Conservation (phyloP, 2,888 invertebrate species). For the Oligia latruncula region DNA sequence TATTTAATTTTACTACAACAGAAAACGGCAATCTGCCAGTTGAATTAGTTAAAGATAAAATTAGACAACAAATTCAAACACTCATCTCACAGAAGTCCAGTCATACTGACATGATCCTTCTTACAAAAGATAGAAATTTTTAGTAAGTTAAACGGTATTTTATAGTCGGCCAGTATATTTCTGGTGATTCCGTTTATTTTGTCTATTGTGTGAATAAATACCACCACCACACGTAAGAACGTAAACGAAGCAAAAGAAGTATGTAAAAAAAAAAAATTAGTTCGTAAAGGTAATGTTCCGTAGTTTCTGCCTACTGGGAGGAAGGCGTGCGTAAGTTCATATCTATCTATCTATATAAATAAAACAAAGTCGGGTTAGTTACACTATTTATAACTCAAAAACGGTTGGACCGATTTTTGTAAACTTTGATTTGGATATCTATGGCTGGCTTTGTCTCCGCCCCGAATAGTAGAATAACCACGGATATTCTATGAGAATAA, state of each 20-base stretch:
- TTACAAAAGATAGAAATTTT: too few species aligned
- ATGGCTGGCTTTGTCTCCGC: too few species aligned
- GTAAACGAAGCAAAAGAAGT: background rate
- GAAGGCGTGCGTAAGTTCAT: background rate
- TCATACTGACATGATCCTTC: background rate
- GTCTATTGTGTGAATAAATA: background rate
- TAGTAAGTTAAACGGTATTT: background rate
- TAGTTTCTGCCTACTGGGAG: background rate
- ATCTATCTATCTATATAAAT: too few species aligned
- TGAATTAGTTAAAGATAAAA: background rate
- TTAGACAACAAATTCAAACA: background rate
- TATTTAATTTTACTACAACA: background rate
- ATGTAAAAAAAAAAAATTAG: background rate
- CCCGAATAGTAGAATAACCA: too few species aligned
- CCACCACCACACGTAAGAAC: background rate
- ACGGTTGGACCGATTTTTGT: too few species aligned
- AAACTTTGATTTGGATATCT: too few species aligned
- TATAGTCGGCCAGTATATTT: background rate
- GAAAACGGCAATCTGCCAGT: background rate
- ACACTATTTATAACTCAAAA: too few species aligned
- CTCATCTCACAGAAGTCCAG: background rate
- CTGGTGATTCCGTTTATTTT: background rate
- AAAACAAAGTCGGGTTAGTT: too few species aligned
- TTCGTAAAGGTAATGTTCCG: background rate
- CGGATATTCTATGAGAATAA: too few species aligned